phyloP scores from a whole-genome alignment of 2,113 vertebrate species.

The Butastur rufipennis region DNA sequence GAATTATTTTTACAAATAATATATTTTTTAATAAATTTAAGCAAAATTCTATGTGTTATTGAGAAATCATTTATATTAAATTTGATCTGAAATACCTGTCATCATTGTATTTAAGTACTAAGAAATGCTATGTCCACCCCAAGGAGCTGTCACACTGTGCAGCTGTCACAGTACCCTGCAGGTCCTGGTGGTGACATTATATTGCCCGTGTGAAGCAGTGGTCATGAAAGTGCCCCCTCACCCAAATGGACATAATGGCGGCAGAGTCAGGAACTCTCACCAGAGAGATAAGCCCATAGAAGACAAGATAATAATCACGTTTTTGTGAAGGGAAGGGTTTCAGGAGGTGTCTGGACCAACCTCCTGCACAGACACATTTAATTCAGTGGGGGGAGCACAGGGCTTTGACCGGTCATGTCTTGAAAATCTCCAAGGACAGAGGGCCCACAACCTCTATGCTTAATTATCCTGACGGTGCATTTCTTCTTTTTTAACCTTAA shows the following conservation, averaged over 20 bases:
- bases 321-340: background rate
- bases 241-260: background rate
- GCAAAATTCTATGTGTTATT: background rate
- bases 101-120: background rate
- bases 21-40: background rate
- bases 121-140: background rate
- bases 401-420: background rate
- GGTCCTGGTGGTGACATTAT: background rate
- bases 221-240: background rate
- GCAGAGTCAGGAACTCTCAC: background rate
- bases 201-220: accelerated
- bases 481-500: background rate
- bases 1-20: background rate
- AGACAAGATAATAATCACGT: background rate
- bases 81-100: background rate
- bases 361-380: background rate
- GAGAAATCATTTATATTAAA: background rate
- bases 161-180: background rate
- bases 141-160: no score
- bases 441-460: no score
- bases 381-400: background rate
- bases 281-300: background rate
- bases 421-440: background rate
- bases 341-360: background rate
- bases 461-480: background rate